Evolutionary conservation across 2,797 vertebrate species (phyloP), one percentile per base, ranked within the genome.

Genomic region (Gambusia yucatana): DNA sequence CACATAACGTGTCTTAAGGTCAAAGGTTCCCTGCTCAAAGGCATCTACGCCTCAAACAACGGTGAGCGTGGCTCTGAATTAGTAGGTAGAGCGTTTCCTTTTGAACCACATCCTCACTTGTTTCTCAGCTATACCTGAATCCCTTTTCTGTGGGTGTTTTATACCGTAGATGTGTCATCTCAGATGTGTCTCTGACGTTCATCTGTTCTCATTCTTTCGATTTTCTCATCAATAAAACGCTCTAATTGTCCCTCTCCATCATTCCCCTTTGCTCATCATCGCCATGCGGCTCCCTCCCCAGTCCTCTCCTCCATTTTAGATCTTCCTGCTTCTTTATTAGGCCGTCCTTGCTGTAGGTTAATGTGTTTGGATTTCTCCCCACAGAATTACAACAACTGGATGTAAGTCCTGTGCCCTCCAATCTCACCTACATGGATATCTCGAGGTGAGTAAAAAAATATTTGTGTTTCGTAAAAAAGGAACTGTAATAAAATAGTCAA

Each of bases 341-440:
- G 33, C 55, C 11, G 87, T 87, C 91, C 89, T 91, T 90, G 87
- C 84, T 89, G 84, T 82, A 86, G 82, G 88, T 92, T 92, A 93
- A 93, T 83, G 86, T 85, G 82, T 89, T 86, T 87, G 80, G 72
- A 78, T 94, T 87, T 91, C 85, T 84, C 77, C 77, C 82, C 22
- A 57, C 94, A 99, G 98, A 98, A 94, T 96, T 99, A 78, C 94
- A 89, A 83, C 96, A 96, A 78, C 94, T 99, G 80, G 97, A 98
- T 86, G 96, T 98, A 84, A 97, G 95, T 91, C 98, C 98, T 28
- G 95, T 97, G 89, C 97, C 98, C 47, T 97, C 96, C 90, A 96
- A 96, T 91, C 96, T 99, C 25, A 95, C 96, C 79, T 97, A 96
- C 86, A 96, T 99, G 97, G 98, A 99, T 94, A 86, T 99, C 93